phyloP scores from a whole-genome alignment of 2,888 invertebrate genomes.

The Macroteleia sp. region DNA sequence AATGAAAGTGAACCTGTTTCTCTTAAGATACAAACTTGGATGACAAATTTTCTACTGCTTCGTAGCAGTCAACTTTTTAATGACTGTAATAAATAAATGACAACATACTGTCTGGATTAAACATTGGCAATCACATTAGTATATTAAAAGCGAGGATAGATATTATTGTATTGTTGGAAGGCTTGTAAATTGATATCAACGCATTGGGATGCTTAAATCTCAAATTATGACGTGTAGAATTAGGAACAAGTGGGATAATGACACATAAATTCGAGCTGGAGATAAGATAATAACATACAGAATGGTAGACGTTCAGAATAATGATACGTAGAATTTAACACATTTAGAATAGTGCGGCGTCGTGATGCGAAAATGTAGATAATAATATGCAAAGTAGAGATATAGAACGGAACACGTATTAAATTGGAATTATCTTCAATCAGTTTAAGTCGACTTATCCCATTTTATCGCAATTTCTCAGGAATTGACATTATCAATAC shows the following conservation, averaged over 20 bases:
- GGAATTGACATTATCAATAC: slow-evolving; percentile 59
- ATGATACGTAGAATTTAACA: slow-evolving; percentile 59
- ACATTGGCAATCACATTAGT: too few species aligned
- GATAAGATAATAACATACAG: slow-evolving; percentile 60
- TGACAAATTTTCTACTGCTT: too few species aligned
- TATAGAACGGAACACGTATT: slow-evolving; percentile 58
- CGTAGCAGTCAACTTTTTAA: too few species aligned
- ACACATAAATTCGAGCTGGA: slow-evolving; percentile 53
- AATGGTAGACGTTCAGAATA: slow-evolving; percentile 56
- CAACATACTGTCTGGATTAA: too few species aligned
- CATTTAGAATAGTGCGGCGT: slow-evolving; percentile 49
- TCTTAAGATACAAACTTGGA: too few species aligned
- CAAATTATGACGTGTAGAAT: slow-evolving; percentile 53
- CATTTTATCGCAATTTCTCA: slow-evolving; percentile 58
- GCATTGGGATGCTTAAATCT: slow-evolving; percentile 32
- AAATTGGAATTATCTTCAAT: slow-evolving; percentile 60
- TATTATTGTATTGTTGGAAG: slow-evolving; percentile 10
- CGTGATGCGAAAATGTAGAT: slow-evolving; percentile 59
- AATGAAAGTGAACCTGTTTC: too few species aligned
- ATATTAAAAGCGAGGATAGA: too few species aligned
- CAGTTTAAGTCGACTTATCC: slow-evolving; percentile 58
- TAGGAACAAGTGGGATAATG: slow-evolving; percentile 58
- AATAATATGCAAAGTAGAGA: slow-evolving; percentile 63
- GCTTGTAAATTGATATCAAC: slow-evolving; percentile 38
- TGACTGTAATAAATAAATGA: too few species aligned